phyloP scores from a whole-genome alignment of 2,888 invertebrate genomes.

The Aporophyla lueneburgensis region DNA sequence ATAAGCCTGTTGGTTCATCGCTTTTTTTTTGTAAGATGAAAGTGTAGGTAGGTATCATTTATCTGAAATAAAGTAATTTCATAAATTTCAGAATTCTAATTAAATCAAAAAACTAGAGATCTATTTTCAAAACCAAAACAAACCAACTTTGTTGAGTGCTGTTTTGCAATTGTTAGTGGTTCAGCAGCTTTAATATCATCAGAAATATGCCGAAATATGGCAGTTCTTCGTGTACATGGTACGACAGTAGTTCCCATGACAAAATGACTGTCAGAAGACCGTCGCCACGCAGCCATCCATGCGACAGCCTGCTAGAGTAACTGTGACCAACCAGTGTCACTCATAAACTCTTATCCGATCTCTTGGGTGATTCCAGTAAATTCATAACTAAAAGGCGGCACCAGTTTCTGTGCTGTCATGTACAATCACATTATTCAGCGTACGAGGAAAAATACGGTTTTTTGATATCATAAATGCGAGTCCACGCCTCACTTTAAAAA shows the following conservation, averaged over 20 bases:
- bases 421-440: background rate
- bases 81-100: too few relatives aligned
- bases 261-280: background rate
- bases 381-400: too few relatives aligned
- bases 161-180: background rate
- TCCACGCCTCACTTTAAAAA: constrained; percentile 34
- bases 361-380: too few relatives aligned
- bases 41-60: background rate
- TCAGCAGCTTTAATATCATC: too few relatives aligned
- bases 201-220: too few relatives aligned
- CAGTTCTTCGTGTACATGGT: too few relatives aligned
- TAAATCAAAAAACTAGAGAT: too few relatives aligned
- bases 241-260: too few relatives aligned
- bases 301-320: background rate
- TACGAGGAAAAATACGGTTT: constrained; percentile 2
- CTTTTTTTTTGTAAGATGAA: background rate
- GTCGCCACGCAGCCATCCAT: background rate
- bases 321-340: background rate
- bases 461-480: constrained; percentile 34
- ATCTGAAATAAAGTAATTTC: background rate
- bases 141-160: background rate
- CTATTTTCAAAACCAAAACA: background rate
- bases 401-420: too few relatives aligned
- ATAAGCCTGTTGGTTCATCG: background rate
- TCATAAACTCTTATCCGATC: too few relatives aligned